Evolutionary conservation across 2,113 vertebrate genomes (phyloP).

Genomic region (Murina feae): DNA sequence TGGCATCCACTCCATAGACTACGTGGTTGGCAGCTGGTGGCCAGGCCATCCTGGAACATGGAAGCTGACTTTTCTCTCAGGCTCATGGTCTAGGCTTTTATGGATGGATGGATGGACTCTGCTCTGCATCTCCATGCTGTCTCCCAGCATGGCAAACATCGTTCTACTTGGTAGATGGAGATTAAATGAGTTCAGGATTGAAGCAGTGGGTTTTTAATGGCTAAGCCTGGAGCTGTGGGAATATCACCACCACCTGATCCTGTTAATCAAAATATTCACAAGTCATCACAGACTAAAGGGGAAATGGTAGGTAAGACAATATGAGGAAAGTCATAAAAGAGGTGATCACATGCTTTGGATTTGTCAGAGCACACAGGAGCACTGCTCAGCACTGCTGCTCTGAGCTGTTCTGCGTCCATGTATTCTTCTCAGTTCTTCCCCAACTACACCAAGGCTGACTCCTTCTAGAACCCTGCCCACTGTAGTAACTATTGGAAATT

Average conservation of each 20-base stretch:
- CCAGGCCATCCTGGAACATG: accelerated
- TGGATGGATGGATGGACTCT: neutral
- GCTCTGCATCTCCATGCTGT: neutral
- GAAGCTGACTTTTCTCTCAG: neutral
- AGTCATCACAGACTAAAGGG: neutral
- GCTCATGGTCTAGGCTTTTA: accelerated
- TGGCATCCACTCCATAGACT: neutral
- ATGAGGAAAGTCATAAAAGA: neutral
- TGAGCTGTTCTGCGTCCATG: no score
- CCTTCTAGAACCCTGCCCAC: no score
- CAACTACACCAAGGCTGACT: accelerated
- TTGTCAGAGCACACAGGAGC: neutral
- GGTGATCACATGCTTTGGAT: neutral
- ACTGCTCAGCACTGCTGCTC: no score
- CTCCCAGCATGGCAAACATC: neutral
- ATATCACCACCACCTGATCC: neutral
- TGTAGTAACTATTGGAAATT: no score
- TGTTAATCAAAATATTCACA: neutral
- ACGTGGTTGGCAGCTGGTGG: neutral
- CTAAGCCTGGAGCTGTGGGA: neutral
- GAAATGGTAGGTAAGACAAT: neutral
- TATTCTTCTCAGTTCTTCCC: no score
- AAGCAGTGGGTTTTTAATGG: neutral
- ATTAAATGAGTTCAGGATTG: neutral
- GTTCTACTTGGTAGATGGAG: neutral